Conservation (phyloP, 2,113 vertebrate species). For the Neoarius graeffei region DNA sequence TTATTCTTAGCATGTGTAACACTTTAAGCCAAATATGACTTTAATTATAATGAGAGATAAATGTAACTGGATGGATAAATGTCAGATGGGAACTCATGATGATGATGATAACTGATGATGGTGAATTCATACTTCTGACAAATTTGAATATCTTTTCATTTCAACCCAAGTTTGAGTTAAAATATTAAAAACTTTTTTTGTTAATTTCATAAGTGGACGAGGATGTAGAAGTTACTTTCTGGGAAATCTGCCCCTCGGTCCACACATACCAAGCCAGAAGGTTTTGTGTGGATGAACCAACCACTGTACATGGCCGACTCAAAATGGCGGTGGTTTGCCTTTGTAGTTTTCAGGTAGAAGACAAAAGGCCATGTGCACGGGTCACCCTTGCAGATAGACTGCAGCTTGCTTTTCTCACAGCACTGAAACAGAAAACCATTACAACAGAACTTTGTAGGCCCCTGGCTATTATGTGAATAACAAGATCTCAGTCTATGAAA, state of each 20-base stretch:
- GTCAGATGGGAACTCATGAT: background rate
- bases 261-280: conserved; percentile 8
- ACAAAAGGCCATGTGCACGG: conserved; percentile 39
- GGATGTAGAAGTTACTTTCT: conserved; percentile 8
- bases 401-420: conserved; percentile 26
- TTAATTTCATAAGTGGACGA: background rate
- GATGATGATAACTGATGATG: background rate
- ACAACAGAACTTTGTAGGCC: background rate
- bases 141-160: background rate
- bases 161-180: background rate
- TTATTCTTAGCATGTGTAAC: background rate
- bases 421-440: conserved; percentile 30
- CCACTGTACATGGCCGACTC: conserved; percentile 49
- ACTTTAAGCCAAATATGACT: background rate
- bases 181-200: background rate
- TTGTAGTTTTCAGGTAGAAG: conserved; percentile 44
- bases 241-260: background rate
- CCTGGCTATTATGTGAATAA: background rate
- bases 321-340: background rate
- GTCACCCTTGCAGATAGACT: conserved; percentile 41
- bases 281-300: conserved; percentile 47
- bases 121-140: no score
- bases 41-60: background rate
- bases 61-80: background rate
- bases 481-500: background rate